Base-by-base conservation (phyloP, 1,140 invertebrate species). In the Antheraea pernyi region DNA sequence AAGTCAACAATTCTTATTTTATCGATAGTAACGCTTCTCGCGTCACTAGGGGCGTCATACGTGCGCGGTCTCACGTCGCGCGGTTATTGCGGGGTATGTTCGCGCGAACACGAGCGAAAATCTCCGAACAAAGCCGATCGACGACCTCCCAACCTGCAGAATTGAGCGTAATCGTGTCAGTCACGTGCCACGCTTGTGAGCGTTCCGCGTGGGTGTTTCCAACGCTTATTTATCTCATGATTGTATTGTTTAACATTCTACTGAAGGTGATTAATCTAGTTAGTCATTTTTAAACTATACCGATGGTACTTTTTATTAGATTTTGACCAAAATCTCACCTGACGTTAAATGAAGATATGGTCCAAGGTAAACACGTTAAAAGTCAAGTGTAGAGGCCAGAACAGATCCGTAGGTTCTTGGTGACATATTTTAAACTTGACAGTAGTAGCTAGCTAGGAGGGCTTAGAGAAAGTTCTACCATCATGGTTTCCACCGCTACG, bases 101-200 rank as follows among this genome's bases (percentile, higher is more conserved):
- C 83, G 78, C 46, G 61, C 53, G 70, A 60, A 73, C 64, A 63
- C 68, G 65, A 78, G 87, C 84, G 78, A 87, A 86, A 85, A 84
- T 83, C 79, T 73, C 71, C 72, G 76, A 82, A 84, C 84, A 88
- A 90, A 86, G 86, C 80, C 86, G 88, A 85, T 37, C 85, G 76
- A 79, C 80, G 84, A 87, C 84, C 87, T 84, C 80, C 69, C 63
- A 64, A 71, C 67, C 64, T 68, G 59, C 37, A 71, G 65, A 67
- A 46, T 68, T 65, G 60, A 69, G 58, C 60, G 30, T 60, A 53
- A 53, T 53, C 46, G 46, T 53, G 46, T 53, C 46, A 53, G 42
- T 81, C 81, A 79, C 78, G 75, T 80, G 78, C 39, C 66, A 65
- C 42, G 22, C 11, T 53, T 6, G 46, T 53, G 46, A 53, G 16